Percentiles rank a stretch among this genome's conserved stretches.
phyloP scores from a whole-genome alignment of 1,140 invertebrate genomes.

The Pogonognathellus flavescens region DNA sequence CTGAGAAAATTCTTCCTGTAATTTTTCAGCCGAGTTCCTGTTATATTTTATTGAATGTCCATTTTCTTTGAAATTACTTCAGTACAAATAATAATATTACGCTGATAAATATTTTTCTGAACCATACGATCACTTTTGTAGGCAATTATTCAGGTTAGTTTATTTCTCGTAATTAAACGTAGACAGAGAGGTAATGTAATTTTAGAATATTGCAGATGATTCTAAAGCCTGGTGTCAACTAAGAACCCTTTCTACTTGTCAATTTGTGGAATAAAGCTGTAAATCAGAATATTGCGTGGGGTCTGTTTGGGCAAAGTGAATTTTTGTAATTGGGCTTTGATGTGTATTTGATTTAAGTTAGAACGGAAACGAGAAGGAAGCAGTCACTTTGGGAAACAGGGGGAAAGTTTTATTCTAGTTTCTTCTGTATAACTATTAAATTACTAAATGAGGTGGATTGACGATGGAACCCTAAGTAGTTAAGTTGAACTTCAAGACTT shows the following conservation, averaged over 20 bases:
- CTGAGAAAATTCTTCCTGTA: too few species aligned
- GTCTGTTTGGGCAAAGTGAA: background rate
- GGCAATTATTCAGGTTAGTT: too few species aligned
- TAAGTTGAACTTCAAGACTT: constrained; percentile 2
- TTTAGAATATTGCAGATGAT: background rate
- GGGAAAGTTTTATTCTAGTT: constrained; percentile 11
- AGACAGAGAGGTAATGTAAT: background rate
- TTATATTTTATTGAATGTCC: too few species aligned
- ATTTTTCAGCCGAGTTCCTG: too few species aligned
- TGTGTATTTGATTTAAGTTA: constrained; percentile 43
- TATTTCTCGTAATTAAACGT: too few species aligned
- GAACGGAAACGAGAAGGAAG: constrained; percentile 28
- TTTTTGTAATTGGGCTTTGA: constrained; percentile 38
- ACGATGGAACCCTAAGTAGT: background rate
- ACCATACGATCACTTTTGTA: too few species aligned
- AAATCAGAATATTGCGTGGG: background rate
- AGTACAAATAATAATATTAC: too few species aligned
- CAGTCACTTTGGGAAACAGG: constrained; percentile 1
- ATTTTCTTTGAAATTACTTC: too few species aligned
- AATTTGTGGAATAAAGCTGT: background rate
- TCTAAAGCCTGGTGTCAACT: constrained; percentile 6
- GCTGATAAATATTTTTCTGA: too few species aligned
- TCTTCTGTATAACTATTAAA: constrained; percentile 1
- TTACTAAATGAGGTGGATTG: background rate
- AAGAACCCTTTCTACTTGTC: too few species aligned